Percentiles rank a stretch among this genome's conserved stretches.
Evolutionary conservation across 2,888 invertebrate species (phyloP).

Genomic region (Campopleginae sp.): DNA sequence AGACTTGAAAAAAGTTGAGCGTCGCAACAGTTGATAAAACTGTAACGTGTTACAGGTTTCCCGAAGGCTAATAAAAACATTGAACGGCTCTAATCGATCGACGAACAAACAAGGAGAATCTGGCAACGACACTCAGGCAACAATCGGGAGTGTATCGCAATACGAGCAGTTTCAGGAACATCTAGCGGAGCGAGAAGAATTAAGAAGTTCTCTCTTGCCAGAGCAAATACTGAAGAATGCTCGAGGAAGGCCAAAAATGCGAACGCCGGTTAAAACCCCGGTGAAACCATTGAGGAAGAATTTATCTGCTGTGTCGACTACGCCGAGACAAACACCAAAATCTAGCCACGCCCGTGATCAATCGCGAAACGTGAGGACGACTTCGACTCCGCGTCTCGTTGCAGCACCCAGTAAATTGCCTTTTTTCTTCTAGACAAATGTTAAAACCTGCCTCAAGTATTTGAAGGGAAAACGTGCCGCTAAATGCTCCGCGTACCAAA

Average conservation of each 20-base stretch:
- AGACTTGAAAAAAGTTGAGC: background rate
- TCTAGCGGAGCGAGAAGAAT: slow-evolving; percentile 85
- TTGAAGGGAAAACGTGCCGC: background rate
- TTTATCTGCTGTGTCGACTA: slow-evolving; percentile 63
- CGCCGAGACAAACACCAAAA: slow-evolving; percentile 67
- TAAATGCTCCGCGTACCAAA: background rate
- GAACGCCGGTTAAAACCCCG: slow-evolving; percentile 74
- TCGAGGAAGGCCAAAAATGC: slow-evolving; percentile 74
- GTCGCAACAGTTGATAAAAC: background rate
- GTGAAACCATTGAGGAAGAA: slow-evolving; percentile 79
- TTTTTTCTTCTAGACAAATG: slow-evolving; percentile 54
- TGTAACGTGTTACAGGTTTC: slow-evolving; percentile 57
- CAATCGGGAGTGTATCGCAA: slow-evolving; percentile 69
- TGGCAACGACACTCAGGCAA: slow-evolving; percentile 58
- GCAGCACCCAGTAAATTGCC: slow-evolving; percentile 66
- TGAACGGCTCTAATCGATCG: slow-evolving; percentile 55
- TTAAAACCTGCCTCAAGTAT: background rate
- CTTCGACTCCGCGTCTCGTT: slow-evolving; percentile 67
- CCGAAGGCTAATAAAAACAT: slow-evolving; percentile 56
- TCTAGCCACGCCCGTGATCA: slow-evolving; percentile 45
- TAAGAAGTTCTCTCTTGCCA: slow-evolving; percentile 86
- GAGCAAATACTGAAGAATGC: slow-evolving; percentile 78
- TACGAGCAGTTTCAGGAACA: slow-evolving; percentile 85
- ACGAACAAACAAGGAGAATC: slow-evolving; percentile 43
- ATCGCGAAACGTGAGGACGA: slow-evolving; percentile 67